These are phyloP conservation scores for Sinocyclocheilus anophthalmus DNA, from an alignment of 2,113 vertebrate species.

Conservation along the genomic window DNA sequence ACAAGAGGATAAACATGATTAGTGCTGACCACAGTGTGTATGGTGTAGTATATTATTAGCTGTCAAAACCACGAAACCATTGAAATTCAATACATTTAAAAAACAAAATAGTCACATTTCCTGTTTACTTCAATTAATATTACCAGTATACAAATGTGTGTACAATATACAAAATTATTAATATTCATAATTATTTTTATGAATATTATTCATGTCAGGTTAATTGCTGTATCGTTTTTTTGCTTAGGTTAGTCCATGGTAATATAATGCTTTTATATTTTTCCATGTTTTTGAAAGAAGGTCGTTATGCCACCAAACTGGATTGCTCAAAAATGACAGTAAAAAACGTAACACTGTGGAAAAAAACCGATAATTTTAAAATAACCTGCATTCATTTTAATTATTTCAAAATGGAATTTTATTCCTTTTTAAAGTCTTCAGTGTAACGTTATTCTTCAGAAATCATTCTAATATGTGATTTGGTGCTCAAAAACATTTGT, in stretches of 20 bases:
- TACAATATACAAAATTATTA: background rate
- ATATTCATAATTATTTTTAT: background rate
- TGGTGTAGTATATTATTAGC: background rate
- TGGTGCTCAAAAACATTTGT: background rate
- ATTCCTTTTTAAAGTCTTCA: background rate
- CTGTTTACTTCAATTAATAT: background rate
- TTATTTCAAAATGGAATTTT: too few relatives aligned
- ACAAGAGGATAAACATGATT: background rate
- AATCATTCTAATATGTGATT: background rate
- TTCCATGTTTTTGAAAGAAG: too few relatives aligned
- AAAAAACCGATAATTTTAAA: background rate
- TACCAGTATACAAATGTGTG: background rate
- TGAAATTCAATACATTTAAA: background rate
- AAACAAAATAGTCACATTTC: background rate
- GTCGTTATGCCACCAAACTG: too few relatives aligned
- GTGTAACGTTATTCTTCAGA: background rate
- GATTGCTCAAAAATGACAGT: background rate
- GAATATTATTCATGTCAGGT: too few relatives aligned
- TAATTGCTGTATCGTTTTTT: background rate
- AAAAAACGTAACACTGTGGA: too few relatives aligned
- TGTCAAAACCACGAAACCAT: background rate
- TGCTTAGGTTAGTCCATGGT: background rate
- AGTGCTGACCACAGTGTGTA: background rate
- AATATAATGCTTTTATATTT: too few relatives aligned
- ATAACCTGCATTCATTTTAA: background rate